Base-by-base conservation (phyloP, 2,113 vertebrate genomes). In the Corythornis madagascariensis region DNA sequence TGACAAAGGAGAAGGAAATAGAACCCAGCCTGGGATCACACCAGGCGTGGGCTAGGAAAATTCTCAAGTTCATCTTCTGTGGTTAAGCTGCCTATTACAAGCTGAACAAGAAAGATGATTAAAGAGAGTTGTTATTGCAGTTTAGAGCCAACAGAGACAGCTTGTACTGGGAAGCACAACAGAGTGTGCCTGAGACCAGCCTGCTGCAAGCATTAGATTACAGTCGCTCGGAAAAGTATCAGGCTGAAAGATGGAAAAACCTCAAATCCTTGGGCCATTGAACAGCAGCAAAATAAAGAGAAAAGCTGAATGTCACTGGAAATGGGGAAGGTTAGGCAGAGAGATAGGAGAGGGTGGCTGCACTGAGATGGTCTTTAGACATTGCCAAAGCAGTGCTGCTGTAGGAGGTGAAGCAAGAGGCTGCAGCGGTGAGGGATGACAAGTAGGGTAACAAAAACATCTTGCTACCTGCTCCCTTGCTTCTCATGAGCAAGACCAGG, bases 61-160 rank as follows among this genome's bases (percentile, higher is more conserved):
- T 73, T 76, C 84, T 96, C 59, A 79, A 63, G 81, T 93, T 92
- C 84, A 43, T 76, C 75, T 59, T 79, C 64, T 80, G 31, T 25
- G 48, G 74, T 83, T 90, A 93, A 90, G 84, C 92, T 63, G n/a
- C 67, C 78, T 77, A 10, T 71, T 10, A 83, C 63, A 83, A 72
- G 43, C 81, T 29, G 35, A 87, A 89, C 52, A 79, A 85, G 71
- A 70, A 90, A 92, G 67, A 91, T 91, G 74, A 94, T 95, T 94
- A 92, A 89, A 95, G 92, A 82, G 63, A 85, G 92, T 79, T 84
- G 84, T 93, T 95, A 87, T 67, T 92, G 91, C 84, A 56, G 74
- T 71, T 87, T 63, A 87, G 91, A 89, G 86, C 47, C 86, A 87
- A 92, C 67, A 85, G 82, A 95, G 85, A 95, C 91, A 91, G 78